Conservation (phyloP, 2,113 vertebrate species). For the Chloropsis cyanopogon region DNA sequence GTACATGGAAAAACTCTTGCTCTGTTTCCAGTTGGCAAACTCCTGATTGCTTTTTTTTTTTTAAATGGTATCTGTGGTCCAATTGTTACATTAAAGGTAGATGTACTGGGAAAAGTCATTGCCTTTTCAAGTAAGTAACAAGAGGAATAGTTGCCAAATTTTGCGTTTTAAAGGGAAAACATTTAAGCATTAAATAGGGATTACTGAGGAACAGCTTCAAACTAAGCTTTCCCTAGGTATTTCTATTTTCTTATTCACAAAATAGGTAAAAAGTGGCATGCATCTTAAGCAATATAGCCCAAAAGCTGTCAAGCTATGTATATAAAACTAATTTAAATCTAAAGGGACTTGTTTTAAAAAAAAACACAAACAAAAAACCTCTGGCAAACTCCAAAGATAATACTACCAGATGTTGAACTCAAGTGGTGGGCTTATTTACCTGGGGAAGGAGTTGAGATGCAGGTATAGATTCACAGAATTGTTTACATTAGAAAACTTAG, state of each 20-base stretch:
- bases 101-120: neutral
- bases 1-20: neutral
- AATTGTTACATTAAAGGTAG: neutral
- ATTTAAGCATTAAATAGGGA: neutral
- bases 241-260: neutral
- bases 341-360: neutral
- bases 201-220: neutral
- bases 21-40: neutral
- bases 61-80: neutral
- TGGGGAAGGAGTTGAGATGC: neutral
- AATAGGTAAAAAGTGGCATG: neutral
- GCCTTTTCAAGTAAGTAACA: neutral
- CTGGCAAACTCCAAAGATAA: neutral
- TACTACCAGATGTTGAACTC: neutral
- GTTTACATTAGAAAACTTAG: neutral
- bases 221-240: neutral
- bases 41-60: neutral
- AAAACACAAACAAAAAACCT: neutral
- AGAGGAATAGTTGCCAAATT: neutral
- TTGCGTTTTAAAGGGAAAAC: neutral
- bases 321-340: neutral
- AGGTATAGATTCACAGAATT: neutral
- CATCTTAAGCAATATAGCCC: neutral
- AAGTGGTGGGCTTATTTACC: neutral
- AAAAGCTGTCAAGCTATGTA: neutral